Evolutionary conservation across 2,888 invertebrate genomes (phyloP).

Genomic region (Lepidochitona cinerea): DNA sequence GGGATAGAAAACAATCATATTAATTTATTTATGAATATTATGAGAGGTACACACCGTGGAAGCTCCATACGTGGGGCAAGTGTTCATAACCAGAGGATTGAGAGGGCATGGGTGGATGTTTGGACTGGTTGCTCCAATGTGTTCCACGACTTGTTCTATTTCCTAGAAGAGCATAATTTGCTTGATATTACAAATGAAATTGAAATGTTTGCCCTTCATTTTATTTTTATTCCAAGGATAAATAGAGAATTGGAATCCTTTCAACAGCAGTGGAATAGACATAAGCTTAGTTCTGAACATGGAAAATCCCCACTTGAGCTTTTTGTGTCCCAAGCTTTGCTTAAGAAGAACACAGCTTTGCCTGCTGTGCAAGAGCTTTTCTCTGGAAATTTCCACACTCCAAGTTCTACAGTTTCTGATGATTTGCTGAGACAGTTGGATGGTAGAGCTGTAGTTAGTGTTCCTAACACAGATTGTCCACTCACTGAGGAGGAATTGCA

Average conservation of each 20-base stretch:
- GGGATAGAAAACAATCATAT: background rate
- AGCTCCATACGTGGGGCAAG: constrained; percentile 15
- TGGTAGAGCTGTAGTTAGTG: too few relatives aligned
- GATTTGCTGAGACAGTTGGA: too few relatives aligned
- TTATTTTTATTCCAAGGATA: background rate
- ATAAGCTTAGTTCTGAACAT: background rate
- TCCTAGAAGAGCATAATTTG: constrained; percentile 12
- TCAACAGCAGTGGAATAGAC: background rate
- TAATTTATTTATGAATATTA: background rate
- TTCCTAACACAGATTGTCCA: too few relatives aligned
- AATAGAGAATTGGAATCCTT: background rate
- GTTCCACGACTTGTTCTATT: constrained; percentile 13
- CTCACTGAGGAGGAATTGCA: too few relatives aligned
- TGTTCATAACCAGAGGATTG: constrained; percentile 25
- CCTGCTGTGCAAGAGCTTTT: too few relatives aligned
- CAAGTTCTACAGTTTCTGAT: too few relatives aligned
- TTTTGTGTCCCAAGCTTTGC: background rate
- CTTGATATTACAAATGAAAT: background rate
- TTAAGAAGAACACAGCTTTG: too few relatives aligned
- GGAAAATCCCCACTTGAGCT: background rate
- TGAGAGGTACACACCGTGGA: constrained; percentile 7
- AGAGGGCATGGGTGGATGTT: constrained; percentile 24
- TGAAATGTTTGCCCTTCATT: background rate
- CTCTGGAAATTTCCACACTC: too few relatives aligned
- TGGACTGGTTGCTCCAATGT: constrained; percentile 1